Base-by-base conservation (phyloP, 2,888 invertebrate genomes). In the Sphaeridia pumilis region DNA sequence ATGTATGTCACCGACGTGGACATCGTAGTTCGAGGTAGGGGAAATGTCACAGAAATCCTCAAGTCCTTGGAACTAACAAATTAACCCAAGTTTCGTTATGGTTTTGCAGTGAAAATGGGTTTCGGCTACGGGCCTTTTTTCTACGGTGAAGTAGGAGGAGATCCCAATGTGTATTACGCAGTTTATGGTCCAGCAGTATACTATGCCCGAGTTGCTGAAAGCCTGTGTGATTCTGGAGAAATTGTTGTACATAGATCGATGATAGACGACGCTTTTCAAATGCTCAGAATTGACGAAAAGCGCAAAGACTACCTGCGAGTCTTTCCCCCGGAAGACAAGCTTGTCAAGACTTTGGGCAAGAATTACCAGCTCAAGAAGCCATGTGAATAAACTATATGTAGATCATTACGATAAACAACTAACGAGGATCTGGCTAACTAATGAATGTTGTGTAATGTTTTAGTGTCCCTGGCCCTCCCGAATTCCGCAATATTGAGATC, bases 1-100 rank as follows among this genome's bases (percentile, higher is more conserved):
- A 68, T 71, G 2, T 76, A 76, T 56, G 74, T 76, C 67, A 76
- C 76, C 0, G 81, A 82, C 56, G 74, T 79, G 35, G 79, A 77
- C 1, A 74, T 81, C 2, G 70, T 72, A 3, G 70, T 82, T 3
- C 76, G 73, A 70, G 78, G 81, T 80, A 61, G 54, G 27, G 31
- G 22, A 25, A 7, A 10, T 31, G 7, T 31, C n/a, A n/a, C n/a
- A n/a, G n/a, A n/a, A n/a, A n/a, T n/a, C n/a, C n/a, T n/a, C n/a
- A n/a, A n/a, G n/a, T n/a, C n/a, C n/a, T n/a, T n/a, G 26, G 31
- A 45, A 17, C 24, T 10, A 17, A 21, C 24, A 12, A 21, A 48
- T 14, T 17, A 5, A 38, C 10, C 7, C 38, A 12, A 14, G 20
- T 17, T 17, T 7, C 10, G 14, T 47, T 22, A 4, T 47, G 22